Conservation (phyloP, 2,113 vertebrate species). For the Phainopepla nitens region DNA sequence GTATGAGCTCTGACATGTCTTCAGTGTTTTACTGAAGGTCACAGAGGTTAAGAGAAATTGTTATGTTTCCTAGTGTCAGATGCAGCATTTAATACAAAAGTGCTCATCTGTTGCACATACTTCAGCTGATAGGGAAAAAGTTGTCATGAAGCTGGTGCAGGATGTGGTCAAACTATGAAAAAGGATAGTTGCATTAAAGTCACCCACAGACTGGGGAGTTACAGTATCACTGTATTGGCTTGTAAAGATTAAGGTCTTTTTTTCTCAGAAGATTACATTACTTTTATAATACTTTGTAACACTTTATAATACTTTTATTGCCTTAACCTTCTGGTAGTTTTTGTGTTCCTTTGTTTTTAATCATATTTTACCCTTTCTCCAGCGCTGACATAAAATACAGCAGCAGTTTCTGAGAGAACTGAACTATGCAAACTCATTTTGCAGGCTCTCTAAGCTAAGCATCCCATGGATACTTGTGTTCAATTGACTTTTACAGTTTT, state of each 20-base stretch:
- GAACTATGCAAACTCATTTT: background rate
- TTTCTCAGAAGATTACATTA: background rate
- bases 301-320: background rate
- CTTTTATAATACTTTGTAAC: background rate
- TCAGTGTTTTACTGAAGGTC: background rate
- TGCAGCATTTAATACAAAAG: background rate
- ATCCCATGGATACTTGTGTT: background rate
- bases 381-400: background rate
- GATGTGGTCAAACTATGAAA: background rate
- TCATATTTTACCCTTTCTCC: background rate
- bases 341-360: background rate
- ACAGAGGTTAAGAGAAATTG: background rate
- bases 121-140: background rate
- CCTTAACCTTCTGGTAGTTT: background rate
- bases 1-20: conserved; percentile 44
- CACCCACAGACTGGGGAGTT: background rate
- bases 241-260: background rate
- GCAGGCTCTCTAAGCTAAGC: background rate
- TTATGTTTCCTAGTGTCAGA: rapidly evolving
- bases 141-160: background rate
- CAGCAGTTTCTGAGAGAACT: background rate
- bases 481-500: background rate
- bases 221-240: background rate
- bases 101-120: background rate
- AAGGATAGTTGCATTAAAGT: background rate